Evolutionary conservation across 2,888 invertebrate genomes (phyloP).

Genomic region (Ormyrus nitidulus): DNA sequence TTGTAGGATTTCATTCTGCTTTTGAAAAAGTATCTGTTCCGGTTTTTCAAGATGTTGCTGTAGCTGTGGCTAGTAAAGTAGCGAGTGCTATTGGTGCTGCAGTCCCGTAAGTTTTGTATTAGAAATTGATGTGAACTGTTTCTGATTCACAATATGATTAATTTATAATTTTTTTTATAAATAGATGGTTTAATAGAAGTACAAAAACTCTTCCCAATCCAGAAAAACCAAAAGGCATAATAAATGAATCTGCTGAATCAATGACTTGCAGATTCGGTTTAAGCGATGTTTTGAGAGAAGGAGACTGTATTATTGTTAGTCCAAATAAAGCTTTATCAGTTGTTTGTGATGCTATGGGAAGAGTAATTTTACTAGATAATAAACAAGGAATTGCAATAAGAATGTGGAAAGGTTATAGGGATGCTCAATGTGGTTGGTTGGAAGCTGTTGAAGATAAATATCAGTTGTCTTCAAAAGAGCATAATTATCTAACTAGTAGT

Average conservation of each 20-base stretch:
- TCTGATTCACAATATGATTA: slow-evolving; percentile 3
- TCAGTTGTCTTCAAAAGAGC: slow-evolving; percentile 53
- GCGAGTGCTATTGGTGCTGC: slow-evolving; percentile 80
- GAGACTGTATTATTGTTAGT: slow-evolving; percentile 85
- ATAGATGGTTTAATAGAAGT: slow-evolving; percentile 79
- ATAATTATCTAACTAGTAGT: slow-evolving; percentile 56
- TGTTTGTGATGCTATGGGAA: slow-evolving; percentile 89
- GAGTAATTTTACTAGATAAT: slow-evolving; percentile 91
- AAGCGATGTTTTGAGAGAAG: slow-evolving; percentile 87
- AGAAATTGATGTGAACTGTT: slow-evolving; percentile 19
- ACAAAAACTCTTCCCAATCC: slow-evolving; percentile 66
- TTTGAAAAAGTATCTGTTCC: slow-evolving; percentile 91
- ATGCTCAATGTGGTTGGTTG: slow-evolving; percentile 96
- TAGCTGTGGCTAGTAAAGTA: slow-evolving; percentile 92
- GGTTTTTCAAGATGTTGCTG: slow-evolving; percentile 92
- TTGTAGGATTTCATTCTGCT: slow-evolving; percentile 91
- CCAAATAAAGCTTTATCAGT: slow-evolving; percentile 89
- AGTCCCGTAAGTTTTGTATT: slow-evolving; percentile 81
- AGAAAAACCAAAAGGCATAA: slow-evolving; percentile 67
- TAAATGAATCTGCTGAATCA: slow-evolving; percentile 80
- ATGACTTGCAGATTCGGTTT: slow-evolving; percentile 89
- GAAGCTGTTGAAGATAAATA: slow-evolving; percentile 84
- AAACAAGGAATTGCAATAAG: slow-evolving; percentile 86
- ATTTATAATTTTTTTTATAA: slow-evolving; percentile 42
- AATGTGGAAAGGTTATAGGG: slow-evolving; percentile 96